Percentiles rank a stretch among this genome's conserved stretches.
Evolutionary conservation across 2,888 invertebrate genomes (phyloP).

Genomic region (Hyppa rectilinea): DNA sequence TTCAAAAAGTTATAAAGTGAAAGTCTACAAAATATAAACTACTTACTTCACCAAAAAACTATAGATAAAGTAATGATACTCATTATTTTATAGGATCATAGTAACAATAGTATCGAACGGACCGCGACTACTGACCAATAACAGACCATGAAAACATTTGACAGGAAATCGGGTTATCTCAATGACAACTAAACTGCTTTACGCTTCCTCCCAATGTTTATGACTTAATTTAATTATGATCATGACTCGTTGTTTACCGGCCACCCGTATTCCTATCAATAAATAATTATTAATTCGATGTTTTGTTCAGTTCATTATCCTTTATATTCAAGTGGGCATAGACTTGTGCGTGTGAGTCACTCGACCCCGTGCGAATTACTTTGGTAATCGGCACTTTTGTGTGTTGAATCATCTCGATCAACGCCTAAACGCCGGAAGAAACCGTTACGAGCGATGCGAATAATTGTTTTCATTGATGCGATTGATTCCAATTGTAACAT

Average conservation of each 20-base stretch:
- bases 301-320: conserved; percentile 60
- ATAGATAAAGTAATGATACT: not conserved
- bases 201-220: conserved; percentile 77
- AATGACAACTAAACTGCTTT: conserved; percentile 77
- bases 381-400: conserved; percentile 51
- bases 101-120: conserved; percentile 13
- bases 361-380: conserved; percentile 51
- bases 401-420: conserved; percentile 62
- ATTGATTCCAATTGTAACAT: conserved; percentile 47
- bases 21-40: not conserved
- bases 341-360: conserved; percentile 54
- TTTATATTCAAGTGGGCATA: conserved; percentile 34
- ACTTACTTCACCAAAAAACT: not conserved
- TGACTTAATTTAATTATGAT: conserved; percentile 68
- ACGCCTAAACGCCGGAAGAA: conserved; percentile 43
- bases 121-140: conserved; percentile 45
- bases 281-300: conserved; percentile 25
- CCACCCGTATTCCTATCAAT: conserved; percentile 52
- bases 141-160: conserved; percentile 70
- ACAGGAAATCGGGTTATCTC: conserved; percentile 86
- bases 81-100: conserved; percentile 10
- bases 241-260: conserved; percentile 58
- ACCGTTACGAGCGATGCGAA: conserved; percentile 45
- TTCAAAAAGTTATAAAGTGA: no score
- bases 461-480: conserved; percentile 44